Conservation (phyloP, 1,140 invertebrate genomes). For the Ips typographus region DNA sequence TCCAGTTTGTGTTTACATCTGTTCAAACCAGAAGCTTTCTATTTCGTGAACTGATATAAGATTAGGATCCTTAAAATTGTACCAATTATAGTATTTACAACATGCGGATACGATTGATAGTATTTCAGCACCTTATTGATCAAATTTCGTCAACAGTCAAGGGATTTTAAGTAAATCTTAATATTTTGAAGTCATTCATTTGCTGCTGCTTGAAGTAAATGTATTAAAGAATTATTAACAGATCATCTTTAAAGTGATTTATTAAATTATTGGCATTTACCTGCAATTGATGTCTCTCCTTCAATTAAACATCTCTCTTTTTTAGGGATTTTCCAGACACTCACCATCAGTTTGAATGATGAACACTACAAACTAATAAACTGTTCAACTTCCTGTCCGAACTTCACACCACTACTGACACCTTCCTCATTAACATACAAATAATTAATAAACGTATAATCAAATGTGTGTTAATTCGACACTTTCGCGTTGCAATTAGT, state of each 20-base stretch:
- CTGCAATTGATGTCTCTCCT: background rate
- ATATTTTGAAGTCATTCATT: no score
- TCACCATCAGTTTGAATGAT: background rate
- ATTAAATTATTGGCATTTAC: background rate
- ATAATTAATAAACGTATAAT: background rate
- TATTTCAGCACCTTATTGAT: no score
- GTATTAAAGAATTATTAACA: no score
- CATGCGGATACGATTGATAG: no score
- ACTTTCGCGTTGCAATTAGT: constrained; percentile 6
- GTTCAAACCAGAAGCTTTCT: no score
- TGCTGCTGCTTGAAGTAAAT: no score
- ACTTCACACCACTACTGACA: constrained; percentile 2
- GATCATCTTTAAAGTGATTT: background rate
- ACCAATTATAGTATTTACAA: no score
- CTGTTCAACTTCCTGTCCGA: background rate
- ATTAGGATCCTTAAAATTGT: no score
- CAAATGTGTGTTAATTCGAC: constrained; percentile 8
- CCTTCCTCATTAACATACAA: constrained; percentile 15
- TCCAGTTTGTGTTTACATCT: no score
- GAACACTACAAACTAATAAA: background rate
- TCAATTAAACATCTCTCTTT: background rate
- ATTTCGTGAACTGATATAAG: no score
- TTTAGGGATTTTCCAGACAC: background rate
- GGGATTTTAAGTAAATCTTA: no score
- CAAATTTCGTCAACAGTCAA: no score